Evolutionary conservation across 2,797 vertebrate genomes (phyloP).

Genomic region (Lagodon rhomboides): DNA sequence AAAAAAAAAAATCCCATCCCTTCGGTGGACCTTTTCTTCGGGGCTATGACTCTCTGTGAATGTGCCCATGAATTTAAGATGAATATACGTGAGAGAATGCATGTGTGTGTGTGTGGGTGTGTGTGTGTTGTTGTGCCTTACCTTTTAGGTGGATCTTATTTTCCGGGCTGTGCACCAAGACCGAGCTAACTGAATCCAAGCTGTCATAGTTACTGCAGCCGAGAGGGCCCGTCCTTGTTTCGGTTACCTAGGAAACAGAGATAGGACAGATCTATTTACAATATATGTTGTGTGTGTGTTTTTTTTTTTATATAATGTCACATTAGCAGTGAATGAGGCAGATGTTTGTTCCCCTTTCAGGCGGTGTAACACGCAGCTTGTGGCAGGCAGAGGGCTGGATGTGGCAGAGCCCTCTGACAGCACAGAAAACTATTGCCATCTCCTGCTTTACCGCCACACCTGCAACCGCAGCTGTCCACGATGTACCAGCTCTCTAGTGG

Average conservation of each 20-base stretch:
- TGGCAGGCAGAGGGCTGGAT: constrained; percentile 39
- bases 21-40: constrained; percentile 43
- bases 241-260: constrained; percentile 91
- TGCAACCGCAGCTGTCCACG: constrained; percentile 59
- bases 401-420: constrained; percentile 60
- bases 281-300: constrained; percentile 4
- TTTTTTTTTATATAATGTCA: constrained; percentile 43
- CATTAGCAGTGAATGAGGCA: constrained; percentile 69
- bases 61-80: constrained; percentile 29
- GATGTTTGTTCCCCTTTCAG: constrained; percentile 70
- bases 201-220: constrained; percentile 99
- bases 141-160: constrained; percentile 98
- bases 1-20: constrained; percentile 9
- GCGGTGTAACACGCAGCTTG: constrained; percentile 35
- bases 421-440: constrained; percentile 48
- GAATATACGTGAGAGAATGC: background rate
- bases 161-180: constrained; percentile 98
- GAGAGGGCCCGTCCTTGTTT: constrained; percentile 97
- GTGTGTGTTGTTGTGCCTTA: constrained; percentile 72
- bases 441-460: constrained; percentile 52
- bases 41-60: constrained; percentile 10
- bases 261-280: constrained; percentile 49
- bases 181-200: constrained; percentile 98
- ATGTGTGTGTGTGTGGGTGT: constrained; percentile 27
- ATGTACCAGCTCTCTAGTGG: constrained; percentile 7